Evolutionary conservation across 2,888 invertebrate genomes (phyloP).

Genomic region (Ariolimax columbianus): DNA sequence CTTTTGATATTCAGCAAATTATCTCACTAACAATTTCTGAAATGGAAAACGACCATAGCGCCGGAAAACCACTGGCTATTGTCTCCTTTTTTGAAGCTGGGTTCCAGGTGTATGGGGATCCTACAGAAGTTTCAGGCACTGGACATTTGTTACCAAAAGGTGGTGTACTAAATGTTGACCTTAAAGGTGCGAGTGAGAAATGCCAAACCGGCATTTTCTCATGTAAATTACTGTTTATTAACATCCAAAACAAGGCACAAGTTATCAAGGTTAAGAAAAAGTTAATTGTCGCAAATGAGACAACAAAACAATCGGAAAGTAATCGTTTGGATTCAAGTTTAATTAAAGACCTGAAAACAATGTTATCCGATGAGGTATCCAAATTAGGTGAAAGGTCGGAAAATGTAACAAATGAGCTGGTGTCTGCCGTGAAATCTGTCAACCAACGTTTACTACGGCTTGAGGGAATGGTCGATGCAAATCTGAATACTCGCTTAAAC

Average conservation of each 20-base stretch:
- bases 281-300: background rate
- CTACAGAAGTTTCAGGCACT: background rate
- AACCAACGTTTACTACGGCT: background rate
- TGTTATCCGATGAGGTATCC: background rate
- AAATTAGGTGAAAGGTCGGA: background rate
- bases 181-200: background rate
- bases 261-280: background rate
- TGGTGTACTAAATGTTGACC: background rate
- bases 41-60: background rate
- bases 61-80: background rate
- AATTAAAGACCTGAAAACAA: background rate
- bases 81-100: background rate
- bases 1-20: background rate
- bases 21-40: conserved; percentile 12
- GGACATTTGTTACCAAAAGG: background rate
- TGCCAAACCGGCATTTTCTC: background rate
- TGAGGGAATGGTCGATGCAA: background rate
- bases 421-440: background rate
- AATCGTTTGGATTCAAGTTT: background rate
- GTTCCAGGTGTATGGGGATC: background rate
- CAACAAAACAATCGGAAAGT: background rate
- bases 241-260: background rate
- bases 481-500: background rate
- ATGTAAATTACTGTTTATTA: conserved; percentile 3
- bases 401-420: background rate